Conservation (phyloP, 2,113 vertebrate genomes). For the Albula glossodonta region DNA sequence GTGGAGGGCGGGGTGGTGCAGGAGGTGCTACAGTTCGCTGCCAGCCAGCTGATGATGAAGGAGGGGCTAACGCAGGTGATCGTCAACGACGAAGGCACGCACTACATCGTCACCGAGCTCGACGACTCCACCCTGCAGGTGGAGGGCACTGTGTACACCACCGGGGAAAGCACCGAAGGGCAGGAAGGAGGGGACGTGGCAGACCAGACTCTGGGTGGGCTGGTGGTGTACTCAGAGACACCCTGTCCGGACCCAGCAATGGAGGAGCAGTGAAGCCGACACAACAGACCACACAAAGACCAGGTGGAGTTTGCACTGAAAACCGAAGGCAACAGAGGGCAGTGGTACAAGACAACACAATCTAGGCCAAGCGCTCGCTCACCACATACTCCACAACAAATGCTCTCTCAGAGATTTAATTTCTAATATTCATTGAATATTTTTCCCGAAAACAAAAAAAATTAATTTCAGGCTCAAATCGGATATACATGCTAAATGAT, state of each 20-base stretch:
- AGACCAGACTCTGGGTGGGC: conserved; percentile 66
- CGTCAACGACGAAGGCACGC: conserved; percentile 90
- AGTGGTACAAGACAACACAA: too few relatives aligned
- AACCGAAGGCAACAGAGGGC: background rate
- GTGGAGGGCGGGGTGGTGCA: conserved; percentile 76
- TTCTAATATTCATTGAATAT: background rate
- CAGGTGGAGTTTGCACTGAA: background rate
- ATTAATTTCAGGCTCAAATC: background rate
- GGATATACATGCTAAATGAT: background rate
- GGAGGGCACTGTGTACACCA: conserved; percentile 71
- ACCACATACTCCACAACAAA: background rate
- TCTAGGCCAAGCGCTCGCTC: background rate
- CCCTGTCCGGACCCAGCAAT: conserved; percentile 61
- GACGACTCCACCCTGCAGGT: conserved; percentile 78
- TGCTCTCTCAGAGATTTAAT: background rate
- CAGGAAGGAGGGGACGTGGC: conserved; percentile 44
- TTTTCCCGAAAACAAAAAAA: background rate
- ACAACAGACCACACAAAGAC: background rate
- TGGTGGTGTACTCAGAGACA: conserved; percentile 85
- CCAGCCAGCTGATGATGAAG: conserved; percentile 85
- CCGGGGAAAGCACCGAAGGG: conserved; percentile 42
- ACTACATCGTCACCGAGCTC: conserved; percentile 94
- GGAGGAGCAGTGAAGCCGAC: conserved; percentile 41
- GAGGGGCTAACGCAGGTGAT: conserved; percentile 93
- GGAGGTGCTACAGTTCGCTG: conserved; percentile 90